Conservation (phyloP, 2,797 vertebrate species). For the Gobio occitaniae region DNA sequence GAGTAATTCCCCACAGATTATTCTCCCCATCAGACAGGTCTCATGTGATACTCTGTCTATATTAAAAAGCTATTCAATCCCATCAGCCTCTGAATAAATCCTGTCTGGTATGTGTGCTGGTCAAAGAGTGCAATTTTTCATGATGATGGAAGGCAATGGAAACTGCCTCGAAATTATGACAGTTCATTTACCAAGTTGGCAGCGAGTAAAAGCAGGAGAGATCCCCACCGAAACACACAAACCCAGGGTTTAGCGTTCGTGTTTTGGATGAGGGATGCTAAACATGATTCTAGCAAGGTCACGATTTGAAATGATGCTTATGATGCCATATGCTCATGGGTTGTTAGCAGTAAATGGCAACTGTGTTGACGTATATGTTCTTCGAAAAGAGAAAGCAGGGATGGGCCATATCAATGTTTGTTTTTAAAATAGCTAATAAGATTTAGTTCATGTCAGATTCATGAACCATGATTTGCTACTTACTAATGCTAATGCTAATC, state of each 20-base stretch:
- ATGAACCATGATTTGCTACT: background rate
- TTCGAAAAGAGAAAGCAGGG: background rate
- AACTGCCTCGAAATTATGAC: conserved; percentile 50
- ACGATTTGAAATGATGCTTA: background rate
- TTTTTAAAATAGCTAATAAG: background rate
- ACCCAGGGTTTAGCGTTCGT: background rate
- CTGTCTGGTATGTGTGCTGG: conserved; percentile 76
- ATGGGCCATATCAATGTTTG: background rate
- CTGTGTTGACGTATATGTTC: background rate
- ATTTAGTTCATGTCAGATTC: background rate
- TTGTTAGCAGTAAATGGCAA: background rate
- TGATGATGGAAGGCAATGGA: conserved; percentile 67
- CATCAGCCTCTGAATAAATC: conserved; percentile 68
- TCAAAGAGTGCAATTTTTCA: conserved; percentile 66
- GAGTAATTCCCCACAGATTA: conserved; percentile 52
- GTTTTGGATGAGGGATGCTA: background rate
- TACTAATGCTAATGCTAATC: background rate
- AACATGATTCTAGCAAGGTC: background rate
- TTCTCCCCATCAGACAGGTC: conserved; percentile 42
- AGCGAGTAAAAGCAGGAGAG: conserved; percentile 36
- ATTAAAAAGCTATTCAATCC: conserved; percentile 67
- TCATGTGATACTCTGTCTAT: conserved; percentile 58
- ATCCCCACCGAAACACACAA: conserved; percentile 1
- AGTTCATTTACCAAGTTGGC: conserved; percentile 51
- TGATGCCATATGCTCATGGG: background rate